phyloP scores from a whole-genome alignment of 1,140 invertebrate species.

The Yoshiicerus persimilis region DNA sequence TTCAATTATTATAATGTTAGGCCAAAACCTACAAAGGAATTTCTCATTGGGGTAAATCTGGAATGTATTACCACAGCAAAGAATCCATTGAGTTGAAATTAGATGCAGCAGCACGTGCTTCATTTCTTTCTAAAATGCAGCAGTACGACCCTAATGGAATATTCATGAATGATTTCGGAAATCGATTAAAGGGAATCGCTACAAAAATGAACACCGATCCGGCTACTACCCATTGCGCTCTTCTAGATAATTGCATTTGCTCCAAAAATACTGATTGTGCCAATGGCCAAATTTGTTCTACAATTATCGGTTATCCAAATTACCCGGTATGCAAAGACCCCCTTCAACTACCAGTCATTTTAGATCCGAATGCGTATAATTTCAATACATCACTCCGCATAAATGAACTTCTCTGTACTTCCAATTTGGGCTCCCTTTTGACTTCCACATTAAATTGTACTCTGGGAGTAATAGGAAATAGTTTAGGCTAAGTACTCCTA shows the following conservation, averaged over 20 bases:
- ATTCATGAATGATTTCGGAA: constrained; percentile 33
- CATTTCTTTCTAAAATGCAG: neutral
- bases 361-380: neutral
- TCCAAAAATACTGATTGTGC: neutral
- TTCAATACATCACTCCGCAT: too few relatives aligned
- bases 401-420: too few relatives aligned
- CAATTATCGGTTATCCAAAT: neutral
- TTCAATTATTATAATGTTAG: too few relatives aligned
- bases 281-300: neutral
- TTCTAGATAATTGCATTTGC: constrained; percentile 36
- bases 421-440: too few relatives aligned
- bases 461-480: too few relatives aligned
- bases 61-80: neutral
- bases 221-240: constrained; percentile 17
- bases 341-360: neutral
- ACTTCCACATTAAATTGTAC: too few relatives aligned
- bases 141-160: constrained; percentile 35
- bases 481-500: too few relatives aligned
- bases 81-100: neutral
- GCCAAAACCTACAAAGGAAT: neutral
- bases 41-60: constrained; percentile 33
- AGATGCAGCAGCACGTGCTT: neutral
- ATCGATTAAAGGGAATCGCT: neutral
- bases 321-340: neutral
- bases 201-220: neutral